Evolutionary conservation across 2,797 vertebrate genomes (phyloP).

Genomic region (Agapornis canus): DNA sequence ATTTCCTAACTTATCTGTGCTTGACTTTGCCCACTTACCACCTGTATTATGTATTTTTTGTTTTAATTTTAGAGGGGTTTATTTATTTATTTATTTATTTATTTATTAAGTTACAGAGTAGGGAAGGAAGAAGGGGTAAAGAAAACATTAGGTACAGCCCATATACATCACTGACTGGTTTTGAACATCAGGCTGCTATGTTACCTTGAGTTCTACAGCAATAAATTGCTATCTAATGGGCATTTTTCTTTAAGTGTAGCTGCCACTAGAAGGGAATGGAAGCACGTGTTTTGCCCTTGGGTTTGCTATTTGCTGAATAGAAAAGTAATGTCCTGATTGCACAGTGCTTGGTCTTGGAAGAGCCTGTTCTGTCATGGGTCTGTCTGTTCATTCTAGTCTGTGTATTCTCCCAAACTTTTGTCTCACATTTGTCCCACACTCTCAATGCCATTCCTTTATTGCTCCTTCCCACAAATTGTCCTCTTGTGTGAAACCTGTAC

Average conservation of each 20-base stretch:
- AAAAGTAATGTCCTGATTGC: background rate
- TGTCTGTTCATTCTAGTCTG: background rate
- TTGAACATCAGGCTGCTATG: background rate
- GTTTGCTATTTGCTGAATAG: background rate
- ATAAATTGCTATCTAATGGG: background rate
- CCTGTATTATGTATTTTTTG: background rate
- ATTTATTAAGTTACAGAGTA: background rate
- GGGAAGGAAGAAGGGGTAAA: background rate
- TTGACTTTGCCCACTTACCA: background rate
- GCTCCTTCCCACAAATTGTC: background rate
- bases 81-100: background rate
- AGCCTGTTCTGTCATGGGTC: background rate
- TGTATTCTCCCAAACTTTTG: background rate
- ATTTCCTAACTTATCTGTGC: background rate
- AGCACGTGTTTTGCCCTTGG: background rate
- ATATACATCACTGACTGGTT: background rate
- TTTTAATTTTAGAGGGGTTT: background rate
- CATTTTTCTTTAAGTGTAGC: background rate
- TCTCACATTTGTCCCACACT: background rate
- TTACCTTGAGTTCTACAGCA: background rate
- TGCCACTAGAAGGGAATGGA: constrained; percentile 66
- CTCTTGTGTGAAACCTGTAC: background rate
- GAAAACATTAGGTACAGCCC: background rate
- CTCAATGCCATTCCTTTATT: background rate
- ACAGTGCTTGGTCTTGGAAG: background rate